phyloP scores from a whole-genome alignment of 2,113 vertebrate species.

The Zosterops japonicus region DNA sequence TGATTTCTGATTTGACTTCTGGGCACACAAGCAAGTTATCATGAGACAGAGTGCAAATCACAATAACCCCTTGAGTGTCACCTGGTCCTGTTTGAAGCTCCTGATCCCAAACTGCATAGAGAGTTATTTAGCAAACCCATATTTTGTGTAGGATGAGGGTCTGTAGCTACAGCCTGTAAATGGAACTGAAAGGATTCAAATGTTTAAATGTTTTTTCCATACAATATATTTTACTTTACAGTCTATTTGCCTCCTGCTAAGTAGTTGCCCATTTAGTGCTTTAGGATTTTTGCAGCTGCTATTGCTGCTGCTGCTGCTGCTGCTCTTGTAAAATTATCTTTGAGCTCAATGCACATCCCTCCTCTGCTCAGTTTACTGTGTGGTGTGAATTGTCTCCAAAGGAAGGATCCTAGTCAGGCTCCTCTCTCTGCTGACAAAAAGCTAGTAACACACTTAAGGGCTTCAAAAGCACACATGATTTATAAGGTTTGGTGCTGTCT shows the following conservation, averaged over 20 bases:
- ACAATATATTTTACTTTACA: background rate
- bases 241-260: background rate
- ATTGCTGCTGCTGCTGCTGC: background rate
- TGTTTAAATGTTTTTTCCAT: background rate
- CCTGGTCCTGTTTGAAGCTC: background rate
- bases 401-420: background rate
- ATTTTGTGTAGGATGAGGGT: background rate
- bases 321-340: background rate
- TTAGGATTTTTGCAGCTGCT: background rate
- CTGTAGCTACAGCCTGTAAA: background rate
- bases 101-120: background rate
- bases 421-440: background rate
- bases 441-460: background rate
- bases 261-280: background rate
- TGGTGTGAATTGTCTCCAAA: background rate
- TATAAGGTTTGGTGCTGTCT: background rate
- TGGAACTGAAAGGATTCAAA: background rate
- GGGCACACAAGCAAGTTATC: background rate
- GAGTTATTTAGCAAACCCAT: background rate
- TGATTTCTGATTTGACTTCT: background rate
- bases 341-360: background rate
- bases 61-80: background rate
- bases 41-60: background rate
- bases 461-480: background rate
- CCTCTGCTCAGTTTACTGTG: background rate